Base-by-base conservation (phyloP, 1,140 invertebrate genomes). In the Liolophura sinensis region DNA sequence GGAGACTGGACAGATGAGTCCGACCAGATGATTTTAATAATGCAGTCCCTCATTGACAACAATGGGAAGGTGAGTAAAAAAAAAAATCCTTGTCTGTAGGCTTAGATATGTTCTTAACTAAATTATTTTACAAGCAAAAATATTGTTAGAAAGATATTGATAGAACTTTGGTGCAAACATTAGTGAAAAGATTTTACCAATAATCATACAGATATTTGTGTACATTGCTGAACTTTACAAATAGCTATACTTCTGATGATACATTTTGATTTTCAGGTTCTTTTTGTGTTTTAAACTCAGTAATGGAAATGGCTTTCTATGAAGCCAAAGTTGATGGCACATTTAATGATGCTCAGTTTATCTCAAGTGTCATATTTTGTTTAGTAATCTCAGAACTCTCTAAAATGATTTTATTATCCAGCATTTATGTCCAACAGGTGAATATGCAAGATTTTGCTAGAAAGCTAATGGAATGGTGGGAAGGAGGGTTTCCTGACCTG, bases 1-100 rank as follows among this genome's bases (percentile, higher is more conserved):
- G 78, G 74, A 40, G 80, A 82, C 60, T 82, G 80, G 80, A 82
- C 80, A 12, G 80, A 82, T 65, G 80, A 82, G 49, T 73, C 78
- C 11, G 80, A 82, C 60, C 73, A 79, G 31, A 75, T 82, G 75
- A 66, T 82, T 49, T 68, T 82, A 1, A 76, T 82, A 20, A 58
- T 82, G 20, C 71, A 76, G 58, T 76, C 75, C 16, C 59, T 82
- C 1, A 31, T 78, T 12, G 69, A 73, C 24, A 73, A 76, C 22
- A 73, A 74, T 64, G 75, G 78, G 40, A 59, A 78, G 72, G 80
- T 82, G 66, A 55, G 61, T 59, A 18, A 48, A 14, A 15, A 25
- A 22, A 22, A 18, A 58, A 46, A 49, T 50, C 54, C 6, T 52
- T 24, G 0, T 58, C 18, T 59, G 50, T 47, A 25, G 9, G 27